phyloP scores from a whole-genome alignment of 2,113 vertebrate genomes.

The Mola mola region DNA sequence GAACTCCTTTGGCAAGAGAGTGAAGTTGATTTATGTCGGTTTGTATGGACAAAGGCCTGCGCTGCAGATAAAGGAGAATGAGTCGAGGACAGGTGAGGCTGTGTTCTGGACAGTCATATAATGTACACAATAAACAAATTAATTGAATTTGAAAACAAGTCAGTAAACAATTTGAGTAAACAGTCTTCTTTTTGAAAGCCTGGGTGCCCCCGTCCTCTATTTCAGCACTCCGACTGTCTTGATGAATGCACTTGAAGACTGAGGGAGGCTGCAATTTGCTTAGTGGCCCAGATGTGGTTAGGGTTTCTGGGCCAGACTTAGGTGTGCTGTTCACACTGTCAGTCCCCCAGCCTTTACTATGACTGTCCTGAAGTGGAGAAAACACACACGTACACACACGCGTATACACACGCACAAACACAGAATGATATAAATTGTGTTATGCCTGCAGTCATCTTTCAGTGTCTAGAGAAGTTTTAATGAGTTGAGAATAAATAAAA shows the following conservation, averaged over 20 bases:
- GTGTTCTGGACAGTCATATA: no score
- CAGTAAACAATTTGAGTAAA: no score
- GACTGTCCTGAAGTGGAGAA: background rate
- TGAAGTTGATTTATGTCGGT: no score
- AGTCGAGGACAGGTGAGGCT: no score
- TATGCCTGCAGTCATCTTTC: slow-evolving; percentile 26
- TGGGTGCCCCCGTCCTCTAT: no score
- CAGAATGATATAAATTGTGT: slow-evolving; percentile 20
- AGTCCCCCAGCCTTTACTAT: slow-evolving; percentile 40
- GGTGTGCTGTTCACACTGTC: slow-evolving; percentile 49
- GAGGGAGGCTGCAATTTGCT: slow-evolving; percentile 39
- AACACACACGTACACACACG: slow-evolving; percentile 4
- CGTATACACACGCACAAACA: slow-evolving; percentile 13
- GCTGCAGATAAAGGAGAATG: no score
- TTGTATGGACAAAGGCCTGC: no score
- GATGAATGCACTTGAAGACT: slow-evolving; percentile 28
- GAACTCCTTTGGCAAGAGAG: no score
- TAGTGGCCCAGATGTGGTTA: slow-evolving; percentile 56
- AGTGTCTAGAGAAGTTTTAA: slow-evolving; percentile 64
- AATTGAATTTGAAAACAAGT: no score
- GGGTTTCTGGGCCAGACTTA: slow-evolving; percentile 61
- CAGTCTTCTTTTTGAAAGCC: no score
- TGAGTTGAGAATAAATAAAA: slow-evolving; percentile 57
- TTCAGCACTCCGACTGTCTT: no score
- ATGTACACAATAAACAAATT: no score